Conservation (phyloP, 2,797 vertebrate genomes). For the Lithobates sylvaticus region DNA sequence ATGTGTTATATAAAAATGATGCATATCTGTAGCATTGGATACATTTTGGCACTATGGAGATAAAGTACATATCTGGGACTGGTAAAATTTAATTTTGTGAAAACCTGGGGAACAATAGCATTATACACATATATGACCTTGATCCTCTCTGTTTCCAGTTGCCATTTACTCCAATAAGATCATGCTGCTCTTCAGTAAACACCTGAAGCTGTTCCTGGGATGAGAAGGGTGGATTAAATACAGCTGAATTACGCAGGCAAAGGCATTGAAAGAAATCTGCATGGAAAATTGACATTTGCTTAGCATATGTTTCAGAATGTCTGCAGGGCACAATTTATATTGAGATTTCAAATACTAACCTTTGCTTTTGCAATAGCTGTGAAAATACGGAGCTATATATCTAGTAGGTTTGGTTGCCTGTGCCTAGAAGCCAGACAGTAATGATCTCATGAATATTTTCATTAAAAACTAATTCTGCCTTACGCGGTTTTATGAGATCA, state of each 20-base stretch:
- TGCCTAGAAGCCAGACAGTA: constrained; percentile 53
- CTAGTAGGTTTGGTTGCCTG: constrained; percentile 14
- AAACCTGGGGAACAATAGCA: too few species aligned
- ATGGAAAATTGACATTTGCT: constrained; percentile 4
- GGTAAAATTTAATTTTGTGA: too few species aligned
- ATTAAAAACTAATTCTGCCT: constrained; percentile 56
- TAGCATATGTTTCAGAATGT: constrained; percentile 32
- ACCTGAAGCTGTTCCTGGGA: not conserved
- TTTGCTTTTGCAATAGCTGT: constrained; percentile 46
- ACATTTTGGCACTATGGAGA: too few species aligned
- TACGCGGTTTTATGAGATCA: constrained; percentile 52
- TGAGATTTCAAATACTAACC: constrained; percentile 36
- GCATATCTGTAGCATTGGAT: too few species aligned
- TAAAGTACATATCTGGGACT: too few species aligned
- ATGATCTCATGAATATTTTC: constrained; percentile 60
- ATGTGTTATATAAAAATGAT: too few species aligned
- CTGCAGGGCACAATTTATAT: constrained; percentile 37
- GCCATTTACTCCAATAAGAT: too few species aligned
- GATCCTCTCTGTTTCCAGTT: too few species aligned
- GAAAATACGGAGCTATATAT: constrained; percentile 32
- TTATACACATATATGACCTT: too few species aligned
- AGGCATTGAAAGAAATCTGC: constrained; percentile 2
- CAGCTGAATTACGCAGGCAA: not conserved
- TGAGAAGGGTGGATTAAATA: not conserved
- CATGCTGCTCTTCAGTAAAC: not conserved